Conservation (phyloP, 2,797 vertebrate species). For the Falco cherrug region DNA sequence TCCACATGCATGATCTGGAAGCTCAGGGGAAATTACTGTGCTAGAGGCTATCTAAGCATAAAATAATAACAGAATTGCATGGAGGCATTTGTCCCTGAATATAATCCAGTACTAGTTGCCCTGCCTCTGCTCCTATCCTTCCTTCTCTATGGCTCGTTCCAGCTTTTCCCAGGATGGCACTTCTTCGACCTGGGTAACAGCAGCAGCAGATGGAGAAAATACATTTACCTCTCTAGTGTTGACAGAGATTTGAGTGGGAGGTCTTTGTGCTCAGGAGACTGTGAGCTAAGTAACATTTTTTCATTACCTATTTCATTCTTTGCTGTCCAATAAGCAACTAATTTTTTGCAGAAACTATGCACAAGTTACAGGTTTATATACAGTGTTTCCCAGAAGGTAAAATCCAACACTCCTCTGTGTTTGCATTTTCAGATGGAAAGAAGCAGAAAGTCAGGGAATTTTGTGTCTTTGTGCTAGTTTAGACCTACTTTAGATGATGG, state of each 20-base stretch:
- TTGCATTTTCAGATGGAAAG: neutral
- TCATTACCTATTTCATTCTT: neutral
- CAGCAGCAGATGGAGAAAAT: conserved; percentile 10
- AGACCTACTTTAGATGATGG: neutral
- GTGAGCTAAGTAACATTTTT: neutral
- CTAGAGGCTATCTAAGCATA: neutral
- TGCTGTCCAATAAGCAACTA: neutral
- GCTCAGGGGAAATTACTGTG: neutral
- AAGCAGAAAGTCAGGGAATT: neutral
- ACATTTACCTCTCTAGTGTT: neutral
- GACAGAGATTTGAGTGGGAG: neutral
- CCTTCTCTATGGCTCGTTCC: neutral
- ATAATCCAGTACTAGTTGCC: neutral
- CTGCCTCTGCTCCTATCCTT: neutral
- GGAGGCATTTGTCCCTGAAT: neutral
- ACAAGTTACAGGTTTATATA: neutral
- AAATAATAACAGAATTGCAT: neutral
- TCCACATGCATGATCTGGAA: conserved; percentile 10
- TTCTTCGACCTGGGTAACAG: neutral
- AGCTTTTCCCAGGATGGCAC: neutral
- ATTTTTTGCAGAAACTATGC: neutral
- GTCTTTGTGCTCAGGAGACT: neutral
- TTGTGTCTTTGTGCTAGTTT: neutral
- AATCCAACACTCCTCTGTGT: neutral
- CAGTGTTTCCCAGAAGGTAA: neutral